Base-by-base conservation (phyloP, 2,888 invertebrate genomes). In the Perizoma flavofasciatum region DNA sequence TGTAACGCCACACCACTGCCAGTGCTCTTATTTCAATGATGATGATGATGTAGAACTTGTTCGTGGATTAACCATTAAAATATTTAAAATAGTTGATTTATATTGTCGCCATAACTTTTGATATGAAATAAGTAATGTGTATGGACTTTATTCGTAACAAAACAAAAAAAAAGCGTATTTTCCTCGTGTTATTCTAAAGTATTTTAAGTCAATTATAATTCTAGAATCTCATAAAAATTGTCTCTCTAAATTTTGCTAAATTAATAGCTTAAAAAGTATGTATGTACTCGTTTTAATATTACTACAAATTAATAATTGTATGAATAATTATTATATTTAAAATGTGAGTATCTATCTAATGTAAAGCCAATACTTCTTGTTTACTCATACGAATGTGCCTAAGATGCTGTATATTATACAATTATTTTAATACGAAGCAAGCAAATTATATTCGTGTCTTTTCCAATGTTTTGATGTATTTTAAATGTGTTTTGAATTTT, bases 1-100 rank as follows among this genome's bases (percentile, higher is more conserved):
- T 68, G 64, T 71, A 74, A 75, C 79, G 82, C 82, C 70, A 71
- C 67, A 74, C 68, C 87, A 88, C 87, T 88, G 87, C 88, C 88
- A 85, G 77, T 81, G 79, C 73, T 81, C 72, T 72, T 77, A 67
- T 63, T 72, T 67, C 60, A 51, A 68, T 74, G 72, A 63, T 54
- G 57, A 43, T 57, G 65, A 68, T 51, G 6, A 61, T 57, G 47
- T 66, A 57, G 56, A 54, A 66, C 58, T 49, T 48, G 37, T 58
- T 58, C 8, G 6, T 48, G 37, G 7, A 54, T 46, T 45, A 45
- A 45, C 39, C 32, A 8, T 49, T 46, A 43, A 43, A 40, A 41
- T 49, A 46, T 7, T 32, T 33, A 50, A 44, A 46, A 51, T 57
- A 57, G 35, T 39, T 11, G 39, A 46, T 46, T 35, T 43, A 49